Evolutionary conservation across 1,140 invertebrate genomes (phyloP).

Genomic region (Caenorhabditis briggsae): DNA sequence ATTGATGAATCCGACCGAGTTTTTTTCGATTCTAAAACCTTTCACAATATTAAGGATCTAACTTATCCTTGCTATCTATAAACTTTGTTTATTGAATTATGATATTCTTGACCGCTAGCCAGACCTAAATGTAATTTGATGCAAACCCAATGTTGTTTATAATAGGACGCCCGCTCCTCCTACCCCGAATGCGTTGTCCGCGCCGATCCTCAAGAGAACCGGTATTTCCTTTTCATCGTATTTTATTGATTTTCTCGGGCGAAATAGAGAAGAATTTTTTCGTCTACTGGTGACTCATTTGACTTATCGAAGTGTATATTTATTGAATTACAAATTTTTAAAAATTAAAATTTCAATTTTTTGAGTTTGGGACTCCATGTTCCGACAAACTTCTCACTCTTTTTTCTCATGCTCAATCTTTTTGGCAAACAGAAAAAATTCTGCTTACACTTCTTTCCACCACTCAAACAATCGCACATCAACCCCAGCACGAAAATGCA

Average conservation of each 20-base stretch:
- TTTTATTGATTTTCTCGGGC: constrained; percentile 33
- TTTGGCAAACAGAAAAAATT: background rate
- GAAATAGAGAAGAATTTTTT: background rate
- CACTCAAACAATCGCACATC: constrained; percentile 42
- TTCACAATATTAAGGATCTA: too few relatives aligned
- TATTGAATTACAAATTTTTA: background rate
- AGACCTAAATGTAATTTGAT: background rate
- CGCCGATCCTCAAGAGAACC: constrained; percentile 48
- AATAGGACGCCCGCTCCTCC: constrained; percentile 13
- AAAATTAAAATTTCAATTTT: constrained; percentile 11
- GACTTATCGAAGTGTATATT: background rate
- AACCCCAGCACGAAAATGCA: background rate
- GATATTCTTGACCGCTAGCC: background rate
- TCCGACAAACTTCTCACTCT: background rate
- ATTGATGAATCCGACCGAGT: too few relatives aligned
- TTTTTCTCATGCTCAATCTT: background rate
- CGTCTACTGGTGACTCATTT: background rate
- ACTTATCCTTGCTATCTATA: too few relatives aligned
- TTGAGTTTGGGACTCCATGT: background rate
- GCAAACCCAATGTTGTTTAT: constrained; percentile 15
- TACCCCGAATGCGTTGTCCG: constrained; percentile 32
- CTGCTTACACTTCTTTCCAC: background rate
- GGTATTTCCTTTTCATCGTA: constrained; percentile 20
- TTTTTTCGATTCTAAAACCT: too few relatives aligned
- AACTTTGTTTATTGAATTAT: too few relatives aligned